Evolutionary conservation across 1,140 invertebrate species (phyloP).

Genomic region (Muscidifurax raptorellus): DNA sequence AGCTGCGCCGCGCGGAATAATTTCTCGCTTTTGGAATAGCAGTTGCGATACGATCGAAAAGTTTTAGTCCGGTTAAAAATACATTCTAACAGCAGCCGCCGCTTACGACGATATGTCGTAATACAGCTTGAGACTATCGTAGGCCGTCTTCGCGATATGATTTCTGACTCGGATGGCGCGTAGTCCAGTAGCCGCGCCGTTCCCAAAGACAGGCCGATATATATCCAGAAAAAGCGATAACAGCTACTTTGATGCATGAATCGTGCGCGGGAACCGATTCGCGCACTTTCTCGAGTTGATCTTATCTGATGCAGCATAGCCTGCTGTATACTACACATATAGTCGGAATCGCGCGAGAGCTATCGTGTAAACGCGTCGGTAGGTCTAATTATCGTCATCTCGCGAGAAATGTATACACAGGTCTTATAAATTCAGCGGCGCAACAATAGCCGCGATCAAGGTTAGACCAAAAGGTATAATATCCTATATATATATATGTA

Average conservation of each 20-base stretch:
- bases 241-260: background rate
- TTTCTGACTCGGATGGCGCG: background rate
- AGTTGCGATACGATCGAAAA: background rate
- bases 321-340: too few relatives aligned
- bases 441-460: background rate
- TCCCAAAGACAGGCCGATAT: too few relatives aligned
- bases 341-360: background rate
- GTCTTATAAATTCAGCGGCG: slow-evolving; percentile 1
- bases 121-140: too few relatives aligned
- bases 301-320: too few relatives aligned
- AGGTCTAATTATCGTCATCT: slow-evolving; percentile 10
- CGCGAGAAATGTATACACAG: background rate
- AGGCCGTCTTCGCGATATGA: too few relatives aligned
- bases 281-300: background rate
- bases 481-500: too few relatives aligned
- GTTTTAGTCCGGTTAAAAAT: too few relatives aligned
- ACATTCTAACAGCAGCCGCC: too few relatives aligned
- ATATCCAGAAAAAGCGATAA: too few relatives aligned
- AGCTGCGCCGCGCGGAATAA: too few relatives aligned
- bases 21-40: background rate
- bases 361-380: slow-evolving; percentile 3
- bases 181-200: background rate
- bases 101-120: too few relatives aligned
- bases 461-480: too few relatives aligned
- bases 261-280: background rate